Conservation (phyloP, 1,140 invertebrate species). For the Drosophila navojoa region DNA sequence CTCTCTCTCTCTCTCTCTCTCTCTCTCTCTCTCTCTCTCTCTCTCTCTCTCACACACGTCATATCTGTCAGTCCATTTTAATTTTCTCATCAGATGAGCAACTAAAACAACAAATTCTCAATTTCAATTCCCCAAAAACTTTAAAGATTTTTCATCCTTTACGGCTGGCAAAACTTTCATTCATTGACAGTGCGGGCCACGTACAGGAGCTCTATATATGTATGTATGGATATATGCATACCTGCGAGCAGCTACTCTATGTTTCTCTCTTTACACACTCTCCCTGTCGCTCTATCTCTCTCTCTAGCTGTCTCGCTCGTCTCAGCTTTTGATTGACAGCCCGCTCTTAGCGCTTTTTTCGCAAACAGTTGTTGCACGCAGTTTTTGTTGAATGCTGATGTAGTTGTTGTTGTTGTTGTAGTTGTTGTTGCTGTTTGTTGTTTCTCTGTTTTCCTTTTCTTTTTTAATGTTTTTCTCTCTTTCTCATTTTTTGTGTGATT, state of each 20-base stretch:
- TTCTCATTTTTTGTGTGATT: neutral
- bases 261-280: no score
- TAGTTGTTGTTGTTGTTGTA: neutral
- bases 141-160: neutral
- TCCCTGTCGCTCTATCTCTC: no score
- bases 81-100: neutral
- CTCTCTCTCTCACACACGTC: no score
- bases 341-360: constrained; percentile 46
- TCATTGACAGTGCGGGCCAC: no score
- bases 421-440: constrained; percentile 9
- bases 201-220: no score
- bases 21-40: neutral
- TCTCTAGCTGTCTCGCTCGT: neutral
- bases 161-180: neutral
- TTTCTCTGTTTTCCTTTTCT: constrained; percentile 6
- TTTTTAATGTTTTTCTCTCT: neutral
- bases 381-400: constrained; percentile 19
- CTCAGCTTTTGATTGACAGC: constrained; percentile 56
- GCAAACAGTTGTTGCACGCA: constrained; percentile 47
- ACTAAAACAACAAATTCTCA: neutral
- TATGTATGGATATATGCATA: no score
- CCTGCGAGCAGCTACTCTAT: no score
- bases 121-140: neutral
- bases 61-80: neutral
- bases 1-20: neutral